Base-by-base conservation (phyloP, 1,140 invertebrate genomes). In the Procambarus clarkii region DNA sequence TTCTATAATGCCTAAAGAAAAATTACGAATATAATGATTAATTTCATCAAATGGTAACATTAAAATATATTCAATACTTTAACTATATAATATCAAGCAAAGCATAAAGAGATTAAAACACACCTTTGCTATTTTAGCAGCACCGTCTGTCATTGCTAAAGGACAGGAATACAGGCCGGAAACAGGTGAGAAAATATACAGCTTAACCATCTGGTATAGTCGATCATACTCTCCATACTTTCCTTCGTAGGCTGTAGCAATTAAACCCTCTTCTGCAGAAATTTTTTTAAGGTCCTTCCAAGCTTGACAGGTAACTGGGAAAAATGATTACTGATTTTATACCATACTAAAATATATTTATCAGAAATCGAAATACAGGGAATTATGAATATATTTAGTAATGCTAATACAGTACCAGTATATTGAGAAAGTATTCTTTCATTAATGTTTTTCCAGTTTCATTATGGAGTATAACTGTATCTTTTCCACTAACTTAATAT, bases 141-240 rank as follows among this genome's bases (percentile, higher is more conserved):
- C 96, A 86, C 96, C 96, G 94, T 96, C 96, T 64, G 96, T 96
- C 96, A 96, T 96, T 24, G 96, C 96, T 54, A 96, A 93, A 15
- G 96, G 96, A 94, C 96, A 96, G 21, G 94, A 94, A 92, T 95
- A 96, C 18, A 96, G 92, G 5, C 96, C 96, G 7, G 95, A 95
- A 11, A 95, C 95, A 48, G 96, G 95, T 11, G 93, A 90, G 94
- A 94, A 96, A 58, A 96, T 90, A 87, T 95, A 96, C 24, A 95
- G 93, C 93, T 96, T 96, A 2, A 95, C 94, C 88, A 96, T 94
- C 93, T 96, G 96, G 94, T 96, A 95, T 9, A 96, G 89, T 21
- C 96, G 95, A 93, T 96, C 96, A 93, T 92, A 95, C 86, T 95
- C 94, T 69, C 92, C 94, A 93, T 94, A 94, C 85, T 95, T 94